phyloP scores from a whole-genome alignment of 2,888 invertebrate species.

The Ptychoptera albimana region DNA sequence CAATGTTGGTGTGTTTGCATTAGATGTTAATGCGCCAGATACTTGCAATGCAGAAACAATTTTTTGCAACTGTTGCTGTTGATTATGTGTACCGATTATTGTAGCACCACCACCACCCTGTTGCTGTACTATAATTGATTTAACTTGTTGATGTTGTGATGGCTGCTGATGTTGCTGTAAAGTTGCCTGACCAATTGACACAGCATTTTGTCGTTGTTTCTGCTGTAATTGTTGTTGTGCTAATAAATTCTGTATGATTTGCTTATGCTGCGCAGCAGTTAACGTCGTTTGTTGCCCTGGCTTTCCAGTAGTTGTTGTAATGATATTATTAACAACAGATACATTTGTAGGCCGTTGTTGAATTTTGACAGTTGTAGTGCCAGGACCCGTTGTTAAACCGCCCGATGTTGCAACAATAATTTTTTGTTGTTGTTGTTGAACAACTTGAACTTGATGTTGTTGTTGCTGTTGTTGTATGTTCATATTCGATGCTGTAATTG shows the following conservation, averaged over 20 bases:
- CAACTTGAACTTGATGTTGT: not conserved
- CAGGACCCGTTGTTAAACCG: not conserved
- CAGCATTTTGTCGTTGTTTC: slow-evolving; percentile 8
- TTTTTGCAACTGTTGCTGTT: slow-evolving; percentile 18
- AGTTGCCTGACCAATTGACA: slow-evolving; percentile 5
- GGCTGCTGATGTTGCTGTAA: slow-evolving; percentile 12
- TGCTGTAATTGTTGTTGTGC: slow-evolving; percentile 13
- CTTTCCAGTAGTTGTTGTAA: slow-evolving; percentile 9
- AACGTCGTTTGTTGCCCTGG: slow-evolving; percentile 17
- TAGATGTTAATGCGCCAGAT: slow-evolving; percentile 8
- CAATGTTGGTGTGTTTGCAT: slow-evolving; percentile 5
- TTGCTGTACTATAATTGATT: slow-evolving; percentile 12
- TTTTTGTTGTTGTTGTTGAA: slow-evolving; percentile 6
- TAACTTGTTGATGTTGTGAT: slow-evolving; percentile 7
- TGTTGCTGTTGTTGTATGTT: slow-evolving; percentile 10
- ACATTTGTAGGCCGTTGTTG: slow-evolving; percentile 2
- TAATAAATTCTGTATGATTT: slow-evolving; percentile 20
- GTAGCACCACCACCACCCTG: not conserved
- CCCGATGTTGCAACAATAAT: too few species aligned
- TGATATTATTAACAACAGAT: not conserved
- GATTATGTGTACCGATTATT: not conserved
- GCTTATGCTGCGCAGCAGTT: slow-evolving; percentile 25
- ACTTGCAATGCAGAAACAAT: slow-evolving; percentile 9
- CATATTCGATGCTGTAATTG: slow-evolving; percentile 10
- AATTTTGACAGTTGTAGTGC: not conserved